These are phyloP conservation scores for Catocala fraxini DNA, from an alignment of 2,888 invertebrate genomes.

Conservation along the genomic window DNA sequence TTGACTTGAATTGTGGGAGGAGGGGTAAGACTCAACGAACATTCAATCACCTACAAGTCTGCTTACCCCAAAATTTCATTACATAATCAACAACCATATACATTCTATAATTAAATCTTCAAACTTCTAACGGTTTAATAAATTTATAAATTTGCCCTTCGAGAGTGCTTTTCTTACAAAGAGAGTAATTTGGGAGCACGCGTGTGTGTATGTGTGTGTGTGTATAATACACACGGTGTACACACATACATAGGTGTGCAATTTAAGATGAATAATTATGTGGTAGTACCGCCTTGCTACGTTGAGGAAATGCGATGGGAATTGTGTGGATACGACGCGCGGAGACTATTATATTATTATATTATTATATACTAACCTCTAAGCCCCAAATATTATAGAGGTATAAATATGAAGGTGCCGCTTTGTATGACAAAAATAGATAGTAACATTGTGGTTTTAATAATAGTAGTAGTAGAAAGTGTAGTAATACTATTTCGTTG, in stretches of 20 bases:
- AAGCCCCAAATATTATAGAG: no score
- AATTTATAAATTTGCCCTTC: slow-evolving; percentile 82
- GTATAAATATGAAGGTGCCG: no score
- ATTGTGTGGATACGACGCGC: slow-evolving; percentile 58
- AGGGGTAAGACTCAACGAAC: no score
- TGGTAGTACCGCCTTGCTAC: slow-evolving; percentile 82
- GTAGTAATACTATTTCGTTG: no score
- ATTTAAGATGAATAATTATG: slow-evolving; percentile 88
- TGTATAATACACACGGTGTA: slow-evolving; percentile 17
- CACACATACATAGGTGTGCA: slow-evolving; percentile 80
- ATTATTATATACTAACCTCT: no score
- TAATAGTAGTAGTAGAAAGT: no score
- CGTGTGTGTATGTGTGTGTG: slow-evolving; percentile 31
- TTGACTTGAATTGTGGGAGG: no score
- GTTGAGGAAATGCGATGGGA: slow-evolving; percentile 62
- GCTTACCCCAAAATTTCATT: slow-evolving; percentile 5
- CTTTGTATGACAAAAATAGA: no score
- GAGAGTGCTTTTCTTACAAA: slow-evolving; percentile 77
- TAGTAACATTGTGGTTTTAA: no score
- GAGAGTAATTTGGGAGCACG: slow-evolving; percentile 74
- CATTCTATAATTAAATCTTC: slow-evolving; percentile 51
- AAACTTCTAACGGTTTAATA: slow-evolving; percentile 71
- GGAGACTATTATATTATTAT: background rate
- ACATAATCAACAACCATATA: slow-evolving; percentile 5
- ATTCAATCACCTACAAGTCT: background rate